These are phyloP conservation scores for Heterohyrax brucei DNA, from an alignment of 2,797 vertebrate species.

Conservation along the genomic window DNA sequence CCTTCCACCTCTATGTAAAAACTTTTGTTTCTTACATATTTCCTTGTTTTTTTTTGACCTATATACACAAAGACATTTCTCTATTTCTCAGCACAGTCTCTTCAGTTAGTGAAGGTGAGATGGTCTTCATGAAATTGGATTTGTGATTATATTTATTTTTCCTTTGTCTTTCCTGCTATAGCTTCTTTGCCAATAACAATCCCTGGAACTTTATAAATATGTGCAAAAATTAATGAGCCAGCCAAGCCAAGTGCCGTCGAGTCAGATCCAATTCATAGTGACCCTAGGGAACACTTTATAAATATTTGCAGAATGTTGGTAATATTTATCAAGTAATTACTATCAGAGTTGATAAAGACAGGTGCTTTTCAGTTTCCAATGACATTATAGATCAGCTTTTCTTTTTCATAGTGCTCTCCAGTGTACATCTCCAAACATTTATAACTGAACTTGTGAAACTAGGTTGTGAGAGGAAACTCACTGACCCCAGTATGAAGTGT, in stretches of 20 bases:
- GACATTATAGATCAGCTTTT: neutral
- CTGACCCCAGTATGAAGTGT: no score
- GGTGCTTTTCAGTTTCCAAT: constrained; percentile 5
- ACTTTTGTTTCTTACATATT: neutral
- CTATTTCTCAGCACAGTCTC: neutral
- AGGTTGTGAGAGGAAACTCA: neutral
- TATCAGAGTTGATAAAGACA: neutral
- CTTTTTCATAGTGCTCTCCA: neutral
- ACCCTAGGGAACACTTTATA: neutral
- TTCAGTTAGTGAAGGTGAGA: neutral
- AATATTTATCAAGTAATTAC: constrained; percentile 31
- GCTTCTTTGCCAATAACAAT: neutral
- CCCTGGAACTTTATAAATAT: neutral
- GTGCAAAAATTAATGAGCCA: no score
- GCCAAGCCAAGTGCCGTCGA: no score
- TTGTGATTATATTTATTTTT: neutral
- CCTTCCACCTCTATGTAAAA: neutral
- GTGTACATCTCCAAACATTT: neutral
- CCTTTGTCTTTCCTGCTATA: neutral
- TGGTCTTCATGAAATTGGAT: neutral
- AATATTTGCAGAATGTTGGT: constrained; percentile 1
- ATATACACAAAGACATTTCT: neutral
- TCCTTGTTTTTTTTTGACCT: neutral
- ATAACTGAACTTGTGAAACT: neutral
- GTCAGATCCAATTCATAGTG: no score